Base-by-base conservation (phyloP, 2,888 invertebrate species). In the Pollenia labialis region DNA sequence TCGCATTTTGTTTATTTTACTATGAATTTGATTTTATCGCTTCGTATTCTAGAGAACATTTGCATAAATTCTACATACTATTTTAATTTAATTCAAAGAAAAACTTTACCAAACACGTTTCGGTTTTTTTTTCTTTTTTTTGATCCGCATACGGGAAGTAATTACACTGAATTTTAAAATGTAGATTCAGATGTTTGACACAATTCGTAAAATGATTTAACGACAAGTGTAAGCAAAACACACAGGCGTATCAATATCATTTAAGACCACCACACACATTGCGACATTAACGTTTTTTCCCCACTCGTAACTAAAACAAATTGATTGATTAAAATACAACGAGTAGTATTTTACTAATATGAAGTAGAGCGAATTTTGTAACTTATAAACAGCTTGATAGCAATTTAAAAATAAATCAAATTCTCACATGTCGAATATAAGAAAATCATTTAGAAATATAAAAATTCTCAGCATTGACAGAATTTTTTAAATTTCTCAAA, bases 121-220 rank as follows among this genome's bases (percentile, higher is more conserved):
- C 44, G 11, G 12, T 11, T n/a, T 46, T 48, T 46, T 60, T 60
- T 16, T 11, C 44, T 74, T 80, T 80, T 52, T 62, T 14, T 56
- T 46, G 6, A 56, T 48, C 14, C 54, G 58, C 56, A 79, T 60
- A 74, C 84, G 84, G 84, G 74, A 85, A 85, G 84, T 79, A 79
- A 80, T 74, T 54, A 46, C 52, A 18, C 60, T 72, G 62, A 77
- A 66, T 77, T 52, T 72, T 58, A 72, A 79, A 32, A 60, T 52
- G 40, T 69, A 12, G n/a, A 3, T 32, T 40, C n/a, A 14, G 32
- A 18, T 10, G 12, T 62, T 11, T 14, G 42, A 12, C 11, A 6
- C 60, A 18, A 42, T 60, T 68, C 23, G 68, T 82, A 44, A 58
- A 80, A 9, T 32, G 40, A 75, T 32, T 60, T 75, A 62, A 32